These are phyloP conservation scores for Drosophila trichaetosa DNA, from an alignment of 2,888 invertebrate species.

Conservation along the genomic window DNA sequence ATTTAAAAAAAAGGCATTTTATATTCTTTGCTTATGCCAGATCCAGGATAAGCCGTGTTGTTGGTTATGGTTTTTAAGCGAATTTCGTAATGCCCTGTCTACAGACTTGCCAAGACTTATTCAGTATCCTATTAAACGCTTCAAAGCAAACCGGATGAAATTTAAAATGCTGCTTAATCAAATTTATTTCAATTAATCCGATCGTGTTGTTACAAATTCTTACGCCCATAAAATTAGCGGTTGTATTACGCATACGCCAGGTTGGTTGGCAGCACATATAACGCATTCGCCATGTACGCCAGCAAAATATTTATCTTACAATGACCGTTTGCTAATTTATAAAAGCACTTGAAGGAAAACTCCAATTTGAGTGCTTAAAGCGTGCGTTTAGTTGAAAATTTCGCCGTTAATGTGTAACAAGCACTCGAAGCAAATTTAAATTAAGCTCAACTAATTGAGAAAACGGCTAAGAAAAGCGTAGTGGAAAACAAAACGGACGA, in stretches of 20 bases:
- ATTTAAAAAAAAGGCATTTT: neutral
- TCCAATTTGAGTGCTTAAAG: conserved; percentile 45
- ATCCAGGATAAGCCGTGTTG: neutral
- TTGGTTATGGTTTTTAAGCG: neutral
- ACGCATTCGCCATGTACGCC: conserved; percentile 25
- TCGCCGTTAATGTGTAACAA: conserved; percentile 65
- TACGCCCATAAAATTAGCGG: neutral
- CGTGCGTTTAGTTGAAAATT: conserved; percentile 56
- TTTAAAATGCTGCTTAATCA: neutral
- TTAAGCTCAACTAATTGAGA: conserved; percentile 77
- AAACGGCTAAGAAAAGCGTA: conserved; percentile 21
- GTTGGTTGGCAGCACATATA: conserved; percentile 2
- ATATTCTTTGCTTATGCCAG: neutral
- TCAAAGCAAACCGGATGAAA: neutral
- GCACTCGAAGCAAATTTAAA: conserved; percentile 74
- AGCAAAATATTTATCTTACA: conserved; percentile 6
- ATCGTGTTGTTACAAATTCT: neutral
- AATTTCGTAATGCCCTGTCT: neutral
- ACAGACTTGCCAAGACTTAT: neutral
- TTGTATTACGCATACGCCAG: conserved; percentile 20
- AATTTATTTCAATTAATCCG: neutral
- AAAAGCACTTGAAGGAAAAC: conserved; percentile 44
- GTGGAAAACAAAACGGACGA: conserved; percentile 14
- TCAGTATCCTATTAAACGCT: too few relatives aligned
- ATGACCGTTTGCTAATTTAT: conserved; percentile 51